Percentiles rank a stretch among this genome's conserved stretches.
These are phyloP conservation scores for Coecobrya sp. DNA, from an alignment of 2,888 invertebrate genomes.

Conservation along the genomic window DNA sequence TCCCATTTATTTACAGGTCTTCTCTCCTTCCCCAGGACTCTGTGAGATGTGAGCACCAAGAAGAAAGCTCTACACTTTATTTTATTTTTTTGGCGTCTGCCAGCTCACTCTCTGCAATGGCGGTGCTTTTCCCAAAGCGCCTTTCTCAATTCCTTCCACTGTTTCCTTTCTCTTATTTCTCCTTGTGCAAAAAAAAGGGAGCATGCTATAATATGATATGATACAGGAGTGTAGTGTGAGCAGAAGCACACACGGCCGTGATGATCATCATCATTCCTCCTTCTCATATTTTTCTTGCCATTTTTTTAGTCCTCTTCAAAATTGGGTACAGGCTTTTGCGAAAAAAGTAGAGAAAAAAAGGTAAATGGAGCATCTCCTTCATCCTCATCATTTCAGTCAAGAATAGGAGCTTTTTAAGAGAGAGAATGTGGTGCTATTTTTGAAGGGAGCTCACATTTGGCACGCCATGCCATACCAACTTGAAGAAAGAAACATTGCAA, in stretches of 20 bases:
- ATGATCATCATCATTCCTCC: conserved; percentile 29
- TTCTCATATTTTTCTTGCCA: conserved; percentile 35
- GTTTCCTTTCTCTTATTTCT: background rate
- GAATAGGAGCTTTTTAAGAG: background rate
- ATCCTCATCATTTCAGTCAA: conserved; percentile 47
- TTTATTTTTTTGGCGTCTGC: background rate
- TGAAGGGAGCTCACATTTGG: conserved; percentile 47
- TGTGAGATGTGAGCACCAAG: background rate
- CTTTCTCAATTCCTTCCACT: conserved; percentile 66
- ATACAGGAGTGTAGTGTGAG: too few relatives aligned
- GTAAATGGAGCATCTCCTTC: conserved; percentile 63
- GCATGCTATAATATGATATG: too few relatives aligned
- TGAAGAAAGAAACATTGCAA: background rate
- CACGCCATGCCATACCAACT: background rate
- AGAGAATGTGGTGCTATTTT: conserved; percentile 10
- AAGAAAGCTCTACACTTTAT: background rate
- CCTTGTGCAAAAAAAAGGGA: too few relatives aligned
- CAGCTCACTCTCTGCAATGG: conserved; percentile 16
- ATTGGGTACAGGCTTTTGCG: conserved; percentile 30
- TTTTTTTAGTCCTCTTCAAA: conserved; percentile 34
- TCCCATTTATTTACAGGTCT: background rate
- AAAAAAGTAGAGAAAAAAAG: conserved; percentile 25
- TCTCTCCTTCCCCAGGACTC: too few relatives aligned
- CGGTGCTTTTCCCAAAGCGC: conserved; percentile 65
- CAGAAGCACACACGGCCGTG: conserved; percentile 25